These are phyloP conservation scores for Drosophila kambysellisi DNA, from an alignment of 2,888 invertebrate species.

Conservation along the genomic window DNA sequence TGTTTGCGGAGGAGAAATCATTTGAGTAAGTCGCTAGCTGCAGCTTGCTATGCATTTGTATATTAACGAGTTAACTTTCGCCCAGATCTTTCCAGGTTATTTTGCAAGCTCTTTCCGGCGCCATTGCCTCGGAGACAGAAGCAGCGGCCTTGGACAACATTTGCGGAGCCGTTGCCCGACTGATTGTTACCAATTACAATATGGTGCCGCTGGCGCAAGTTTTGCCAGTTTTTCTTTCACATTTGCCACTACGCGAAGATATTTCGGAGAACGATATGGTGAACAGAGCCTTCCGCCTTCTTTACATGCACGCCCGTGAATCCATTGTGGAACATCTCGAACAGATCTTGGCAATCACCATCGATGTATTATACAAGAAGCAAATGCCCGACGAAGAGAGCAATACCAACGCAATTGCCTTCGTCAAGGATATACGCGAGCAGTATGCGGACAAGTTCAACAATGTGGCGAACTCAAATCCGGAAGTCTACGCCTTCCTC, in stretches of 20 bases:
- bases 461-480: constrained; percentile 83
- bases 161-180: constrained; percentile 90
- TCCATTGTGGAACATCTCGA: constrained; percentile 86
- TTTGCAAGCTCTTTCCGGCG: constrained; percentile 88
- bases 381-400: constrained; percentile 84
- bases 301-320: constrained; percentile 88
- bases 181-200: constrained; percentile 88
- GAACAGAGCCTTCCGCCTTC: constrained; percentile 88
- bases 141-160: constrained; percentile 90
- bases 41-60: neutral
- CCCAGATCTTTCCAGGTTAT: constrained; percentile 88
- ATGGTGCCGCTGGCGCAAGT: constrained; percentile 90
- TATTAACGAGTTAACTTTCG: neutral
- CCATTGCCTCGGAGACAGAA: constrained; percentile 88
- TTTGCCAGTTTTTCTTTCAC: constrained; percentile 89
- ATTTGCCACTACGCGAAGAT: constrained; percentile 91
- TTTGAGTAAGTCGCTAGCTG: constrained; percentile 86
- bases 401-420: constrained; percentile 84
- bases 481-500: constrained; percentile 80
- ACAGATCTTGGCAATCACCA: constrained; percentile 86
- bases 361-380: constrained; percentile 87
- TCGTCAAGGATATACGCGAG: constrained; percentile 86
- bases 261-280: constrained; percentile 90
- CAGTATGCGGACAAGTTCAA: constrained; percentile 87
- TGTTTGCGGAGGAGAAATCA: constrained; percentile 88